A percentile compares a stretch with the other conserved stretches of the same genome.
These are phyloP conservation scores for Synanthedon myopaeformis DNA, from an alignment of 2,888 invertebrate genomes.

Conservation along the genomic window DNA sequence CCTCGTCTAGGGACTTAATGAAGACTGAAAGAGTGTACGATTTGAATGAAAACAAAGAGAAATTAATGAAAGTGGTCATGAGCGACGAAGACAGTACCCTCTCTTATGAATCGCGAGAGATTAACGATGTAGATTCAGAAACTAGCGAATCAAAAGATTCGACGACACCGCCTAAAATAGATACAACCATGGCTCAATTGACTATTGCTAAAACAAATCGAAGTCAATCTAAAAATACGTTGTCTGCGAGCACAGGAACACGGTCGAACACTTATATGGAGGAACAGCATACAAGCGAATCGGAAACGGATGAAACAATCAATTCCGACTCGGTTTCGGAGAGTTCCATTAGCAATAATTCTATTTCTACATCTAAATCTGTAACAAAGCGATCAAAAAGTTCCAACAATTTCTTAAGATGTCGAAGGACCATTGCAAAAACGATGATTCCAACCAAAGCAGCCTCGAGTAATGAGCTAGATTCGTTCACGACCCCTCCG, in stretches of 20 bases:
- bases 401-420: constrained; percentile 43
- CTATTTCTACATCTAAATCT: constrained; percentile 33
- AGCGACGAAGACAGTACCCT: constrained; percentile 27
- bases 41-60: constrained; percentile 48
- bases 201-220: constrained; percentile 20
- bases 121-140: constrained; percentile 3
- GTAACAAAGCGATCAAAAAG: constrained; percentile 21
- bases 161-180: constrained; percentile 44
- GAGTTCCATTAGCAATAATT: constrained; percentile 19
- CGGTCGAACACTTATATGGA: constrained; percentile 24
- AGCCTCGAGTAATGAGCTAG: constrained; percentile 29
- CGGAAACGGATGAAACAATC: constrained; percentile 26
- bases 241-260: constrained; percentile 33
- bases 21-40: constrained; percentile 46
- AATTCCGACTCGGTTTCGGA: constrained; percentile 20
- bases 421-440: constrained; percentile 34
- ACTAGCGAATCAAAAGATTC: constrained; percentile 9
- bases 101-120: constrained; percentile 6
- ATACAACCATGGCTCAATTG: constrained; percentile 43
- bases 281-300: constrained; percentile 23
- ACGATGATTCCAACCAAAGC: constrained; percentile 17
- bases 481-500: constrained; percentile 34
- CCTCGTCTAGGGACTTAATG: constrained; percentile 27
- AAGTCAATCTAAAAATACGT: constrained; percentile 17
- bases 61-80: constrained; percentile 41